Evolutionary conservation across 2,888 invertebrate genomes (phyloP), one percentile per base, ranked within the genome.

Genomic region (Auanema freiburgensis): DNA sequence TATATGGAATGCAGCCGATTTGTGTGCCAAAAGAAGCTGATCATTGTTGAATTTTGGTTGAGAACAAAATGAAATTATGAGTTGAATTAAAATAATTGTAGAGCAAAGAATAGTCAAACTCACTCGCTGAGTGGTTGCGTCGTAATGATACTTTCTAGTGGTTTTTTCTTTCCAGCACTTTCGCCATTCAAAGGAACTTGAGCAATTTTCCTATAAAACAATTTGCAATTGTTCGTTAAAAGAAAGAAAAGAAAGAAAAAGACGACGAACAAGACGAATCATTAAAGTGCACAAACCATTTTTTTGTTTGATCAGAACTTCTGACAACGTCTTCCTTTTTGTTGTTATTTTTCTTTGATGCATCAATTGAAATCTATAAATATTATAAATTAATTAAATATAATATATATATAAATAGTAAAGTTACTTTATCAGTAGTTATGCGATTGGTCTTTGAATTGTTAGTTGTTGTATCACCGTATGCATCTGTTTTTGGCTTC

Each of bases 61-160:
- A 33, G 33, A 3, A 43, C n/a, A n/a, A n/a, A 18, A 18, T 21
- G 46, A 16, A 21, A 56, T 2, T 56, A n/a, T 18, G n/a, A 57
- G 14, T 57, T 2, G 6, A 23, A 16, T 33, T n/a, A 18, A 46
- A 24, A 33, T 33, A 21, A 49, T 18, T 12, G 25, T 40, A n/a
- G 16, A 57, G 44, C 24, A 25, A 46, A 43, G n/a, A 44, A 46
- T 18, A 25, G 14, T n/a, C 24, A n/a, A 1, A 18, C 41, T 42
- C 25, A 60, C 57, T 61, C 46, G 25, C 41, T 46, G 14, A 71
- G 56, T 2, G 71, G 71, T 12, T 63, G 62, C 1, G 67, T 62
- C 2, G 71, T 71, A 51, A 71, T 71, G 50, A 68, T 68, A 10
- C 66, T 66, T 24, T 71, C 67, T n/a, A 71, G 49, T n/a, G 71